A percentile compares a stretch with the other conserved stretches of the same genome.
Evolutionary conservation across 2,113 vertebrate genomes (phyloP).

Genomic region (Chlorocebus sabaeus): DNA sequence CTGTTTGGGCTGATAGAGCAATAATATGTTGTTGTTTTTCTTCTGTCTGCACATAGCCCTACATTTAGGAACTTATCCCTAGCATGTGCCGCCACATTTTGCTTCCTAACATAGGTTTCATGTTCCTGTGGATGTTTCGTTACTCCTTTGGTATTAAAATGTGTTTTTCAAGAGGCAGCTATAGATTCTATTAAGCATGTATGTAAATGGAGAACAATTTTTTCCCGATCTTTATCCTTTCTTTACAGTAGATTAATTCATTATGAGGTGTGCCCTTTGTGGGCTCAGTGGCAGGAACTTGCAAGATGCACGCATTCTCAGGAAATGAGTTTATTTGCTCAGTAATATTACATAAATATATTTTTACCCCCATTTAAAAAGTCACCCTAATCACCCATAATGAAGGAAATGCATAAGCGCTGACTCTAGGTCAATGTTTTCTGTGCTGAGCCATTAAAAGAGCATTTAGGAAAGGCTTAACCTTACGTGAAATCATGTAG

Average conservation of each 20-base stretch:
- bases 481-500: neutral
- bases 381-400: neutral
- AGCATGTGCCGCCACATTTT: neutral
- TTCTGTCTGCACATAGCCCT: slow-evolving; percentile 16
- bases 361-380: neutral
- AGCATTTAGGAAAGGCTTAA: neutral
- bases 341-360: neutral
- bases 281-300: neutral
- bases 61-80: neutral
- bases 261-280: neutral
- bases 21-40: slow-evolving; percentile 29
- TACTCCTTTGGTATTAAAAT: neutral
- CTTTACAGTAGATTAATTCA: neutral
- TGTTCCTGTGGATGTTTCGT: neutral
- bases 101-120: neutral
- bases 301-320: neutral
- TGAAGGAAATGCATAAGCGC: neutral
- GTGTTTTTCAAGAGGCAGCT: neutral
- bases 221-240: neutral
- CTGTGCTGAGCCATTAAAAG: neutral
- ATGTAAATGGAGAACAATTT: neutral
- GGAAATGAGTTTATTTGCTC: neutral
- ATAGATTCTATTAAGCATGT: neutral
- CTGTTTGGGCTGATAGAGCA: neutral
- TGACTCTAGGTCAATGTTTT: neutral